These are phyloP conservation scores for Mastigias papua DNA, from an alignment of 30 jellyfish, hydroid and myxozoan genomes.

Conservation along the genomic window DNA sequence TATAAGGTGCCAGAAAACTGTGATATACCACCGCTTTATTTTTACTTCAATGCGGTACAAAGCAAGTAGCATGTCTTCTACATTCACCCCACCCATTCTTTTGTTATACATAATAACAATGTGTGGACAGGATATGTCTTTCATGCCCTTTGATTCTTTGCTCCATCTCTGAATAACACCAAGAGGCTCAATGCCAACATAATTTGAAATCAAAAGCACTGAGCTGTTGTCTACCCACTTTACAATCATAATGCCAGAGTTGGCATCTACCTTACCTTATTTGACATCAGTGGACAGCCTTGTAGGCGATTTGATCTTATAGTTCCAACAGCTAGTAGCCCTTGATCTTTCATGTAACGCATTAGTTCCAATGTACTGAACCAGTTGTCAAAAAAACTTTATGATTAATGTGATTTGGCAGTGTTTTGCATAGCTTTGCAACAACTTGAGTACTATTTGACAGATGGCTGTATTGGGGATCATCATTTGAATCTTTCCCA, in stretches of 20 bases:
- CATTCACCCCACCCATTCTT: slow-evolving; percentile 89
- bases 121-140: slow-evolving; percentile 66
- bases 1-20: slow-evolving; percentile 66
- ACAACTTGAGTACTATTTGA: slow-evolving; percentile 79
- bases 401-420: slow-evolving; percentile 50
- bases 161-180: slow-evolving; percentile 69
- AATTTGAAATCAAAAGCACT: slow-evolving; percentile 73
- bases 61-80: slow-evolving; percentile 84
- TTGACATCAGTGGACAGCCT: slow-evolving; percentile 74
- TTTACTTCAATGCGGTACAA: slow-evolving; percentile 59
- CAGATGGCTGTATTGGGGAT: slow-evolving; percentile 44
- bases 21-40: slow-evolving; percentile 81
- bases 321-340: slow-evolving; percentile 76
- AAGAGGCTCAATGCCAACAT: slow-evolving; percentile 76
- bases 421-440: slow-evolving; percentile 69
- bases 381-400: slow-evolving; percentile 82
- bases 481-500: slow-evolving; percentile 59
- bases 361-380: slow-evolving; percentile 67
- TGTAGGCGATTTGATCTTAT: slow-evolving; percentile 74
- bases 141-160: slow-evolving; percentile 58
- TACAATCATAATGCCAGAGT: slow-evolving; percentile 73
- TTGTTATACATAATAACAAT: slow-evolving; percentile 66
- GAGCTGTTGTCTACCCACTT: slow-evolving; percentile 82
- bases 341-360: slow-evolving; percentile 58
- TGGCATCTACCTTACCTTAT: slow-evolving; percentile 65